These are phyloP conservation scores for Vulpes vulpes DNA, from an alignment of 2,113 vertebrate genomes.

Conservation along the genomic window DNA sequence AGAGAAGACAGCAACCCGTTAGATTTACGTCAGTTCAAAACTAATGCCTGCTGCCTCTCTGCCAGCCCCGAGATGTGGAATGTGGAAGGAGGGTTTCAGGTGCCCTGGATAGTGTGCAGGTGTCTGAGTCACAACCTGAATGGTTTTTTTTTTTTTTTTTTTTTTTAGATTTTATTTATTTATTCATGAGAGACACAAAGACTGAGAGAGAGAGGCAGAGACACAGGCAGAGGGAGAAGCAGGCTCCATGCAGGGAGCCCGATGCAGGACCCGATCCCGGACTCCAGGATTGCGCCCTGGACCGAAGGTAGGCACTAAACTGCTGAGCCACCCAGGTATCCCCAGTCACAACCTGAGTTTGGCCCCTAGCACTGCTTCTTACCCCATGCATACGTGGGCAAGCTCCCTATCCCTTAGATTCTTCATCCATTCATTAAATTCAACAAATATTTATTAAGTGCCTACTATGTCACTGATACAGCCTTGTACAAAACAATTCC, in stretches of 20 bases:
- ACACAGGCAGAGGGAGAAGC: too few relatives aligned
- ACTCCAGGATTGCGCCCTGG: too few relatives aligned
- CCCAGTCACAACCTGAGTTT: neutral
- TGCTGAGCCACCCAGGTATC: too few relatives aligned
- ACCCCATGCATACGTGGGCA: neutral
- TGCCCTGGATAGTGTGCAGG: neutral
- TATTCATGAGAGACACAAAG: too few relatives aligned
- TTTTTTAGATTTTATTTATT: too few relatives aligned
- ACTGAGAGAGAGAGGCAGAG: too few relatives aligned
- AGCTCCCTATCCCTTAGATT: neutral
- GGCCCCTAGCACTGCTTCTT: neutral
- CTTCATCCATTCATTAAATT: neutral
- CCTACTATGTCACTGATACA: neutral
- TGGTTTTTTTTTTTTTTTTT: too few relatives aligned
- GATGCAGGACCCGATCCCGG: too few relatives aligned
- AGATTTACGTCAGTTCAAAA: neutral
- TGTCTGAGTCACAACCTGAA: neutral
- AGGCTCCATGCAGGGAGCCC: too few relatives aligned
- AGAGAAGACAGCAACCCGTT: neutral
- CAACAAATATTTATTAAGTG: constrained; percentile 10
- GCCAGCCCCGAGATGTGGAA: neutral
- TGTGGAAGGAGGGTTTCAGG: neutral
- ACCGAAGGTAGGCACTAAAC: too few relatives aligned
- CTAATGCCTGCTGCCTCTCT: neutral
- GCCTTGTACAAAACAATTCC: neutral